These are phyloP conservation scores for Xestobium rufovillosum DNA, from an alignment of 2,888 invertebrate species.

Conservation along the genomic window DNA sequence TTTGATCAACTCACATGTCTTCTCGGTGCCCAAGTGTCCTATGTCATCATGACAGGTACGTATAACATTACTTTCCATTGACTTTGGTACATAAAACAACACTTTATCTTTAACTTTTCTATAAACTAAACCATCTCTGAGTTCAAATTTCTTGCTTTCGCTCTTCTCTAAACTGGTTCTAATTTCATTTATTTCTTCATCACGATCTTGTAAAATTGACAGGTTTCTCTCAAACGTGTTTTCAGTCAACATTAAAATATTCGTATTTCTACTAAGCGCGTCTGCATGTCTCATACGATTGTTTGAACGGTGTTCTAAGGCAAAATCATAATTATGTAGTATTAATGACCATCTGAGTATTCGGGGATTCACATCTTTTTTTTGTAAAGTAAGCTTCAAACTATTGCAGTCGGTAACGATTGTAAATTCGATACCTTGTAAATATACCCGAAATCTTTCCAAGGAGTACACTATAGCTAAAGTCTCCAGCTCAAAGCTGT, in stretches of 20 bases:
- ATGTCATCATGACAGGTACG: constrained; percentile 26
- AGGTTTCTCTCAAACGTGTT: constrained; percentile 18
- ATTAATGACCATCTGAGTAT: constrained; percentile 26
- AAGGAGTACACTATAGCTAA: constrained; percentile 27
- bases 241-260: constrained; percentile 16
- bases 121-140: too few relatives aligned
- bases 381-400: constrained; percentile 24
- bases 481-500: constrained; percentile 31
- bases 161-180: constrained; percentile 16
- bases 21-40: constrained; percentile 30
- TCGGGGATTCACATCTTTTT: constrained; percentile 28
- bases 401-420: constrained; percentile 26
- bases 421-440: constrained; percentile 26
- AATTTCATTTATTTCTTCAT: constrained; percentile 18
- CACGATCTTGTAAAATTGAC: constrained; percentile 15
- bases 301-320: constrained; percentile 23
- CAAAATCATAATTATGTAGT: constrained; percentile 24
- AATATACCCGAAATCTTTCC: constrained; percentile 26
- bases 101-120: constrained; percentile 10
- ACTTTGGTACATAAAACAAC: constrained; percentile 13
- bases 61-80: constrained; percentile 23
- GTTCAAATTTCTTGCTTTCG: constrained; percentile 10
- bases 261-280: constrained; percentile 22
- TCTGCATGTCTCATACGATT: constrained; percentile 27
- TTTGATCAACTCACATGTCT: constrained; percentile 24